Conservation (phyloP, 1,140 invertebrate genomes). For the Drosophila willistoni region DNA sequence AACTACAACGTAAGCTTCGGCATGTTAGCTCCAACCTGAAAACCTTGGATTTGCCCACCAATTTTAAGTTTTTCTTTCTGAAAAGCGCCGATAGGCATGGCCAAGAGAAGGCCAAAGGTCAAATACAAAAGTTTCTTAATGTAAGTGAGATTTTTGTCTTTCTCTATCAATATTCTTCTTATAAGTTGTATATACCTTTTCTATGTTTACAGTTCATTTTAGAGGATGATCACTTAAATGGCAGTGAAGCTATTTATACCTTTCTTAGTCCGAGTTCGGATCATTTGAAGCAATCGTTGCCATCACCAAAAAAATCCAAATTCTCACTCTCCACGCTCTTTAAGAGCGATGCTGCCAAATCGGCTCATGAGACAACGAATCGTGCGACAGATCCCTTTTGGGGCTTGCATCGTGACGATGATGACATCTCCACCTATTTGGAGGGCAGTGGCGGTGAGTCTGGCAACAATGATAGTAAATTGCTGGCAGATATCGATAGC, state of each 20-base stretch:
- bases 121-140: conserved; percentile 93
- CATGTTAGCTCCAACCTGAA: conserved; percentile 92
- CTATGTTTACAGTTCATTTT: conserved; percentile 87
- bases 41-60: conserved; percentile 91
- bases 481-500: conserved; percentile 85
- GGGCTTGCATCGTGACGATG: conserved; percentile 85
- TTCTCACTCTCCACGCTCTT: conserved; percentile 94
- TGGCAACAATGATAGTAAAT: conserved; percentile 79
- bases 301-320: conserved; percentile 90
- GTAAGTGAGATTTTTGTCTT: conserved; percentile 84
- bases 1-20: conserved; percentile 92
- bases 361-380: conserved; percentile 51
- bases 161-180: no score
- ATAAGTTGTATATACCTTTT: background rate
- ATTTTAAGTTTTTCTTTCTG: conserved; percentile 91
- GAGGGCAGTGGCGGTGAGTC: conserved; percentile 84
- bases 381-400: conserved; percentile 78
- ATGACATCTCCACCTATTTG: conserved; percentile 89
- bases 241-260: conserved; percentile 94
- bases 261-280: conserved; percentile 95
- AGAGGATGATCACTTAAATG: conserved; percentile 92
- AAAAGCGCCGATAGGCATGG: conserved; percentile 91
- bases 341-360: conserved; percentile 87
- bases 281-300: conserved; percentile 90
- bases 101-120: conserved; percentile 91